Evolutionary conservation across 2,113 vertebrate genomes (phyloP).

Genomic region (Prolemur simus): DNA sequence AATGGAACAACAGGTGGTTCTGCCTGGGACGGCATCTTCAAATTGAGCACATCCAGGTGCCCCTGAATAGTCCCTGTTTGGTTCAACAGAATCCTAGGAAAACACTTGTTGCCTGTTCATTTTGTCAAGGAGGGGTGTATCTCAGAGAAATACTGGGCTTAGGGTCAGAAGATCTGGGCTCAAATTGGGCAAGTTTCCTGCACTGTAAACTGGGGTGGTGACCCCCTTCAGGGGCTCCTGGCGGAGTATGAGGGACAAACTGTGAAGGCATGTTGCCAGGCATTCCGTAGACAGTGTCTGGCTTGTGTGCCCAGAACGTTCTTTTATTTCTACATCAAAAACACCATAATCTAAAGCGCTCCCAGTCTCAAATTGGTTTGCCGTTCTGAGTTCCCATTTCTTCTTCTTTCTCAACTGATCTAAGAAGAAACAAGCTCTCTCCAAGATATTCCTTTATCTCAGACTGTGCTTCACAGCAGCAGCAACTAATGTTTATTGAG

Average conservation of each 20-base stretch:
- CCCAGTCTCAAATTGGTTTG: not conserved
- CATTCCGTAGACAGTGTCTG: not conserved
- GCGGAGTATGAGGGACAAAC: not conserved
- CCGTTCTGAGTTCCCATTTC: not conserved
- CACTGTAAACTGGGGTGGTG: not conserved
- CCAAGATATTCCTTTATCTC: not conserved
- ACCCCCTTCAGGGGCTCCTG: not conserved
- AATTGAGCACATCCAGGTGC: not conserved
- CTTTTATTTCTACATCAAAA: not conserved
- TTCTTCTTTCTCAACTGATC: not conserved
- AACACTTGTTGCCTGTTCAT: not conserved
- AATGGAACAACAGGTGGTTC: not conserved
- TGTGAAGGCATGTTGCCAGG: not conserved
- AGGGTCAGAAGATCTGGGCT: not conserved
- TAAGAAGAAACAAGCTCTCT: not conserved
- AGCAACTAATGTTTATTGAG: not conserved
- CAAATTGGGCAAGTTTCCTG: not conserved
- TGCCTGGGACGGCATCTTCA: not conserved
- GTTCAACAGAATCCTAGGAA: not conserved
- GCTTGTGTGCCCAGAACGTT: not conserved
- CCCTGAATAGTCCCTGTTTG: not conserved
- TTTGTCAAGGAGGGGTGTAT: not conserved
- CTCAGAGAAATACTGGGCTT: not conserved
- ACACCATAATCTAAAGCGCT: not conserved
- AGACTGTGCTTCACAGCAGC: not conserved